Evolutionary conservation across 2,113 vertebrate genomes (phyloP), one percentile per base, ranked within the genome.

Genomic region (Thryonomys swinderianus): DNA sequence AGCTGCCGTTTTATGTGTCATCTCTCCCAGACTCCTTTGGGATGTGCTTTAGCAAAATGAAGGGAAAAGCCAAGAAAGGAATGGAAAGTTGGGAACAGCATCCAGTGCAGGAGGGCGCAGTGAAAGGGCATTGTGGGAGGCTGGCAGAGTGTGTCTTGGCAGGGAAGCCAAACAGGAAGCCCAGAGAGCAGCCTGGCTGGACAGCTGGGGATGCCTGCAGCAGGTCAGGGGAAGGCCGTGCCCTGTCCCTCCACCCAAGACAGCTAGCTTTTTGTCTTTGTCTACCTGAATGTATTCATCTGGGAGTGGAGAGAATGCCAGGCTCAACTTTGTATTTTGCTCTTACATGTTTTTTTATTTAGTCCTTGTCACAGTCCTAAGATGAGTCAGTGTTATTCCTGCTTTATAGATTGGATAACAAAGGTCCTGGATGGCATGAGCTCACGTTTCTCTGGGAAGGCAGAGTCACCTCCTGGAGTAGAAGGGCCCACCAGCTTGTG

Each of bases 141-240:
- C 5, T 2, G 9, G 42, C 16, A 2, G 2, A 73, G 64, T 27
- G 20, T 10, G 27, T 30, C 30, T 51, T 30, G n/a, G 62, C 4
- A 3, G 53, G 51, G 25, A 7, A 4, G 9, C 34, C 0, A 14
- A 42, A 42, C 48, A 14, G 25, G 48, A 23, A 0, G 21, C 51
- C 2, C 17, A 7, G 53, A 25, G n/a, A 57, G 34, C 48, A 3
- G 88, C 13, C 18, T 23, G 53, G 25, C 20, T 3, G 20, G 6
- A 40, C 18, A 32, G 2, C 55, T 17, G 25, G 45, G 48, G 48
- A 7, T n/a, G 10, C 30, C 2, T 32, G 91, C 59, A 10, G 1
- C 0, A 0, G 62, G 37, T 53, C 12, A 2, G 10, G 80, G 3
- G 42, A 27, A 48, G 6, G 40, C 53, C 1, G 2, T 2, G 10